Evolutionary conservation across 2,888 invertebrate species (phyloP), one percentile per base, ranked within the genome.

Genomic region (Hypomecis punctinalis): DNA sequence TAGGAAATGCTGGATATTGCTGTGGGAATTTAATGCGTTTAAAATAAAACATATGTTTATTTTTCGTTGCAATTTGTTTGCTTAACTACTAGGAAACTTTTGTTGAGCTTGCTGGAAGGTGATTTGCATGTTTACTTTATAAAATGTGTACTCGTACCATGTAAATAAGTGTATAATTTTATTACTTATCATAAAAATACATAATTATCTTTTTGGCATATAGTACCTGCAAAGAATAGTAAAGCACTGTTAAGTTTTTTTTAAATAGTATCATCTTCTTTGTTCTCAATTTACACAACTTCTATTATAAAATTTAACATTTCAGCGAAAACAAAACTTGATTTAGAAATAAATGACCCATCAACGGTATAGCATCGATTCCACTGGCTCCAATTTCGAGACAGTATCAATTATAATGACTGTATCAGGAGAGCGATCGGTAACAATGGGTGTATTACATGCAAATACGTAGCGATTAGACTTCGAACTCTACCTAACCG

Each of bases 391-490:
- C 40, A 54, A 61, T 54, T 54, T 10, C 48, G n/a, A 13, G 39
- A 3, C 47, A 35, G 62, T 56, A 51, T 62, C 56, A 62, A 62
- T 51, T 61, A 37, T 61, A 61, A 68, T 66, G 55, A 56, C 61
- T 55, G 45, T 43, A 37, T 56, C 54, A 54, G 58, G 47, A 55
- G 49, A 54, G 36, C 40, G 60, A 51, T 60, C 46, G 51, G 59
- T 59, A 68, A 70, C 66, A 69, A 69, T 65, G 58, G 64, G 40
- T 62, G 62, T 64, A 64, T 69, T 71, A 72, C 69, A 71, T 71
- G 71, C 70, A 76, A 73, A 75, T 71, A 77, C 68, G 61, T 61
- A 67, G 69, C 67, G 72, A 78, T 79, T 79, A 80, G 74, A 75
- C 73, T 68, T 62, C 69, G 71, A 74, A 72, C 69, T 67, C 78